A percentile compares a stretch with the other conserved stretches of the same genome.
Evolutionary conservation across 1,140 invertebrate species (phyloP).

Genomic region (Drosophila pectinifera): DNA sequence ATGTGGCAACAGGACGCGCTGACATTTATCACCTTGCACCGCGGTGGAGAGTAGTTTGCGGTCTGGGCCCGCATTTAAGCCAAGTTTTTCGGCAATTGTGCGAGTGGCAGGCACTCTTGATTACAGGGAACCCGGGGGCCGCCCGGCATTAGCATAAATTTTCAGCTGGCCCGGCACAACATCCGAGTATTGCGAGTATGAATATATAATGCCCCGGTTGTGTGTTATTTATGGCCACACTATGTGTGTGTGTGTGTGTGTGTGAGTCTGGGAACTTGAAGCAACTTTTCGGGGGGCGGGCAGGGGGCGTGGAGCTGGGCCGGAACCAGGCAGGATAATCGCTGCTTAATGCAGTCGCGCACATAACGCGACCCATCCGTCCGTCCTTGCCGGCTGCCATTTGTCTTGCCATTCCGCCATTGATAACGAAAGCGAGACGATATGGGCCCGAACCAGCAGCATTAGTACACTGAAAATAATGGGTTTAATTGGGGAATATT

Average conservation of each 20-base stretch:
- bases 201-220: slow-evolving; percentile 68
- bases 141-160: slow-evolving; percentile 65
- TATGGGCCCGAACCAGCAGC: neutral
- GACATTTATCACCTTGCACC: slow-evolving; percentile 74
- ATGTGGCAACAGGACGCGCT: slow-evolving; percentile 75
- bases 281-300: slow-evolving; percentile 26
- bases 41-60: neutral
- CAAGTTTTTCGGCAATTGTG: slow-evolving; percentile 37
- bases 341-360: slow-evolving; percentile 78
- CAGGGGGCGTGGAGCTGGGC: neutral
- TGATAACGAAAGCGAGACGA: slow-evolving; percentile 52
- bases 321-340: slow-evolving; percentile 68
- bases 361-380: slow-evolving; percentile 61
- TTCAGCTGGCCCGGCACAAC: slow-evolving; percentile 62
- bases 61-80: slow-evolving; percentile 27
- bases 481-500: no score
- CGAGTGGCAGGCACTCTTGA: slow-evolving; percentile 41
- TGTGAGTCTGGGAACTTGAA: slow-evolving; percentile 53
- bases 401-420: slow-evolving; percentile 52
- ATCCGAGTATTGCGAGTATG: slow-evolving; percentile 68
- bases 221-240: slow-evolving; percentile 43
- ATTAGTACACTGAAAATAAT: neutral
- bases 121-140: slow-evolving; percentile 22
- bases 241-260: slow-evolving; percentile 16
- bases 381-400: slow-evolving; percentile 48